Base-by-base conservation (phyloP, 2,113 vertebrate species). In the Scortum barcoo region DNA sequence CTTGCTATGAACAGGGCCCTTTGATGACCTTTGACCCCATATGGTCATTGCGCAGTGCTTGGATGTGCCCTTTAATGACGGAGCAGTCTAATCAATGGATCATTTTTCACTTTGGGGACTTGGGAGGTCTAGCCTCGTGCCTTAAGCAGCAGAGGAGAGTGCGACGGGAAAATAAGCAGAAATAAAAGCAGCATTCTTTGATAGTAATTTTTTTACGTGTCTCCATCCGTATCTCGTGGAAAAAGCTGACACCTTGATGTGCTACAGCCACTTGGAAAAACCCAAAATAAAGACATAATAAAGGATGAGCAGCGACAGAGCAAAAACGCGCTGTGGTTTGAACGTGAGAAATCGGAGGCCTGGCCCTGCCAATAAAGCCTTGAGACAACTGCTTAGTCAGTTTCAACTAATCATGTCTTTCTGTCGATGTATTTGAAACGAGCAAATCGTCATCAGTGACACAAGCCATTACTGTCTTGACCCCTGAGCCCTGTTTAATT, bases 321-420 rank as follows among this genome's bases (percentile, higher is more conserved):
- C 28, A 74, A 48, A 84, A 81, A 74, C 20, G n/a, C 63, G 83
- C 84, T 72, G 66, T 36, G 22, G 75, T 83, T 84, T 66, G 66
- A 73, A 86, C 88, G 89, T 89, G 83, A 88, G 69, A 71, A 85
- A 88, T 78, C 40, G 73, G 72, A 76, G 22, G 50, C 61, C 53
- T 7, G 48, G 66, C 24, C 62, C 78, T 93, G 95, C 95, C 94
- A 93, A 95, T 95, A 96, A 93, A 92, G 93, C 95, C 66, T 92
- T 93, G 91, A 89, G 91, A 89, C 94, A 92, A 95, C 90, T 95
- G 94, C 95, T 95, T 95, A 93, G 91, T 95, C 96, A 97, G 95
- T 95, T 94, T 95, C 95, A 95, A 96, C 96, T 95, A 95, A 96
- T 96, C 96, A 96, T 95, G 94, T 95, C 89, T 92, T 94, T 95